Evolutionary conservation across 2,888 invertebrate genomes (phyloP), one percentile per base, ranked within the genome.

Genomic region (Heliconius charithonia): DNA sequence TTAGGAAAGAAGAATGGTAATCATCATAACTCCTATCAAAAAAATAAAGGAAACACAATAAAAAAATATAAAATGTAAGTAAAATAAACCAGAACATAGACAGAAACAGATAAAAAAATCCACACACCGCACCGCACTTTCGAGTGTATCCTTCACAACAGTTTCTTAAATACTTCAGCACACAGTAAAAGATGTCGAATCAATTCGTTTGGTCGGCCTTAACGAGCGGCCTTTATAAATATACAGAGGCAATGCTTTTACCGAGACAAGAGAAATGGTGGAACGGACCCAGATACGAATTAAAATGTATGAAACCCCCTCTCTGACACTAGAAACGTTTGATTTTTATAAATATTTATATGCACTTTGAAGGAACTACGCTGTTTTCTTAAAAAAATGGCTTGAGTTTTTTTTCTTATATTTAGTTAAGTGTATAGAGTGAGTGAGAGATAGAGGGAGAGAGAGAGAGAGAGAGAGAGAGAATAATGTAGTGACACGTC

Each of bases 191-290:
- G 66, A 41, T 75, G 37, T 62, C 45, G 27, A 79, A 75, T 79
- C 80, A 79, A 81, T 81, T 81, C 77, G 22, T 77, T 65, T 72
- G 56, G 51, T 67, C 79, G 56, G 59, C 41, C 73, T 71, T 77
- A 72, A 78, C 62, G 73, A 72, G 29, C 59, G 79, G 80, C 82
- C 92, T 93, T 88, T 93, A 95, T 95, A 94, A 94, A 95, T 95
- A 95, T 93, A 94, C 91, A 95, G 86, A 81, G 94, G 94, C 94
- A 95, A 95, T 95, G 92, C 95, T 94, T 93, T 95, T 93, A 95
- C 90, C 89, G 88, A 92, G 92, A 93, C 93, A 93, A 92, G 92
- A 93, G 92, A 93, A 92, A 92, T 90, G 90, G 89, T 85, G 82
- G 78, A 79, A n/a, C 67, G 79, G 83, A 82, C 80, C 84, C 89